These are phyloP conservation scores for Turnix velox DNA, from an alignment of 2,113 vertebrate species.

Conservation along the genomic window DNA sequence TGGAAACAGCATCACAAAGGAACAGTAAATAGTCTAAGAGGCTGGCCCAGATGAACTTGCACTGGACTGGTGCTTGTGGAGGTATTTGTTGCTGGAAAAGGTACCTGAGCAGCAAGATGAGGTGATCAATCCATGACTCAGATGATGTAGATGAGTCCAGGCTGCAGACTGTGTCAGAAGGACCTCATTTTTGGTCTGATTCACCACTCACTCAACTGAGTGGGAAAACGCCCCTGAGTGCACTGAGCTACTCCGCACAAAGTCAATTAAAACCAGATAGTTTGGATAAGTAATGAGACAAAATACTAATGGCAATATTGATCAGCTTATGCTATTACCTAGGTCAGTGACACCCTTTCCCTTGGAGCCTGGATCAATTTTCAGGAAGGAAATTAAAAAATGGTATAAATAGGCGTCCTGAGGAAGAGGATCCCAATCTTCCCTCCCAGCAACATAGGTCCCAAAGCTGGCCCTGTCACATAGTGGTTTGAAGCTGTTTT, in stretches of 20 bases:
- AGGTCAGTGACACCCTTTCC: not conserved
- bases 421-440: not conserved
- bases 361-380: accelerated
- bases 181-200: not conserved
- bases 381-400: not conserved
- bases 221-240: not conserved
- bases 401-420: not conserved
- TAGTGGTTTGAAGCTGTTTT: not conserved
- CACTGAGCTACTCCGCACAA: not conserved
- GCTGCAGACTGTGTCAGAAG: not conserved
- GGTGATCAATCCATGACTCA: not conserved
- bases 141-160: not conserved
- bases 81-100: not conserved
- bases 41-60: not conserved
- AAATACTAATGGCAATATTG: not conserved
- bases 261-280: not conserved
- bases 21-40: not conserved
- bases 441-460: not conserved
- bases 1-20: not conserved
- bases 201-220: not conserved
- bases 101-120: not conserved
- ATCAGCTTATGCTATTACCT: not conserved
- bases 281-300: not conserved
- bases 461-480: not conserved
- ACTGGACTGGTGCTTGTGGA: not conserved